Percentiles rank a stretch among this genome's conserved stretches.
Evolutionary conservation across 2,797 vertebrate species (phyloP).

Genomic region (Scleropages formosus): DNA sequence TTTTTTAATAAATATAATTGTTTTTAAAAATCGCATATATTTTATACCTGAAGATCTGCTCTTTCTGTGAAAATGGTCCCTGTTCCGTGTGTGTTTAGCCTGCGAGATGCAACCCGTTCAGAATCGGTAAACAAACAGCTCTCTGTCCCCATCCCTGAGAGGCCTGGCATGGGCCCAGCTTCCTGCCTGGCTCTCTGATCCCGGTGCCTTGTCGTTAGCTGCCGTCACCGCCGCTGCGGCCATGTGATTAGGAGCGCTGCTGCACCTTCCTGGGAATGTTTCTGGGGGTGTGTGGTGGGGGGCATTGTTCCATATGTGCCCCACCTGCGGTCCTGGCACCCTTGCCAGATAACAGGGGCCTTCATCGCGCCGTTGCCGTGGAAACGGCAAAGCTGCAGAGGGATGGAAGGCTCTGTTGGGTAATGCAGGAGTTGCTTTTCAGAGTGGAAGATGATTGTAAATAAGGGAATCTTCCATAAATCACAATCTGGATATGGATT

Average conservation of each 20-base stretch:
- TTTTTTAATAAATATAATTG: no score
- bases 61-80: not conserved
- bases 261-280: slow-evolving; percentile 67
- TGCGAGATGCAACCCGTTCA: not conserved
- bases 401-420: slow-evolving; percentile 23
- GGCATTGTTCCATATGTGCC: slow-evolving; percentile 77
- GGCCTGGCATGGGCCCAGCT: slow-evolving; percentile 67
- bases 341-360: slow-evolving; percentile 28
- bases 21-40: no score
- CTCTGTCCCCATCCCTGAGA: slow-evolving; percentile 41
- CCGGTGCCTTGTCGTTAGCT: slow-evolving; percentile 68
- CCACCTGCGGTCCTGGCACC: slow-evolving; percentile 67
- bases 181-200: slow-evolving; percentile 62
- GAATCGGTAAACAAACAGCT: not conserved
- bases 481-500: slow-evolving; percentile 77
- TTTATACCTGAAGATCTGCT: slow-evolving; percentile 10
- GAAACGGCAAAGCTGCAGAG: slow-evolving; percentile 64
- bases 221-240: slow-evolving; percentile 65
- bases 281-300: slow-evolving; percentile 46
- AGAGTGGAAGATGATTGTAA: slow-evolving; percentile 73
- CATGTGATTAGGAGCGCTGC: slow-evolving; percentile 69
- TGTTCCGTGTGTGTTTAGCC: not conserved
- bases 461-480: slow-evolving; percentile 76
- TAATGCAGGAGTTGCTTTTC: slow-evolving; percentile 34
- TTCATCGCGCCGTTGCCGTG: slow-evolving; percentile 70